Base-by-base conservation (phyloP, 1,140 invertebrate genomes). In the Pristionchus pacificus region DNA sequence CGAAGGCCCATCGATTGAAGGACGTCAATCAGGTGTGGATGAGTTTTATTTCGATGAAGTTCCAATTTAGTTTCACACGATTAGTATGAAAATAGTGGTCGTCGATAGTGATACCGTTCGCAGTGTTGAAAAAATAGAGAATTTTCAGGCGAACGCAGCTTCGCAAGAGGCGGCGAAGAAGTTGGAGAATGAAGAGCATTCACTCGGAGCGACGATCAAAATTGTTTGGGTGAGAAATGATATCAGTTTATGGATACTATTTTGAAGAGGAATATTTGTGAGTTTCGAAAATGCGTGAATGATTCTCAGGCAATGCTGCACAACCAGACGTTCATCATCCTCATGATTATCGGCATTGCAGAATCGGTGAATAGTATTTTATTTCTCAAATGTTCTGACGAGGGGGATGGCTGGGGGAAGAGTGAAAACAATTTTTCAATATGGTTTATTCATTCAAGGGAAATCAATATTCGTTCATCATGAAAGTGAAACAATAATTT, bases 271-370 rank as follows among this genome's bases (percentile, higher is more conserved):
- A n/a, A n/a, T n/a, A n/a, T n/a, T n/a, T n/a, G n/a, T n/a, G n/a
- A n/a, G n/a, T n/a, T n/a, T n/a, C n/a, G n/a, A n/a, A n/a, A n/a
- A n/a, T n/a, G n/a, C n/a, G n/a, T n/a, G n/a, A n/a, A n/a, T n/a
- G n/a, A n/a, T n/a, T n/a, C n/a, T n/a, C n/a, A n/a, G n/a, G n/a
- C n/a, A n/a, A 82, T 83, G 63, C 64, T 83, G 27, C 72, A 78
- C 2, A 83, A 82, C 70, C 82, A 82, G 38, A 83, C 81, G 15
- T 83, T 83, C 65, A 74, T 83, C 6, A 77, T 79, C 14, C 74
- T 72, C 27, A 81, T 84, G 57, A 78, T 82, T 28, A 62, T 83
- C 1, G 81, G 81, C 24, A 83, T 84, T 64, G 83, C 84, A 32
- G 81, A 83, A 58, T 77, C 81, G 2, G 82, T 83, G 19, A 49